A percentile compares a stretch with the other conserved stretches of the same genome.
Conservation (phyloP, 2,113 vertebrate species). For the Sprattus sprattus region DNA sequence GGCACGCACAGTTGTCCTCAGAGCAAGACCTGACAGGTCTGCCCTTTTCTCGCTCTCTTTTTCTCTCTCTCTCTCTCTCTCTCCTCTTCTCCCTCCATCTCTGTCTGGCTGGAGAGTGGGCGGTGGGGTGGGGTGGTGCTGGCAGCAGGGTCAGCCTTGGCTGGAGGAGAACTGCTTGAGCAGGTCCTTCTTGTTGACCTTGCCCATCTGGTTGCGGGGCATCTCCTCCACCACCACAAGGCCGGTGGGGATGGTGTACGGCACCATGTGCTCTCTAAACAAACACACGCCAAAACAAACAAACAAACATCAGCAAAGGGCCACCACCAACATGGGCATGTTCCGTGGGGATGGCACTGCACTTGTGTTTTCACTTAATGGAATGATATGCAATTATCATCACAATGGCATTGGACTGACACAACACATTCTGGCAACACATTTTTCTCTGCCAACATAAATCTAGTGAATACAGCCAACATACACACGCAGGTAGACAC, state of each 20-base stretch:
- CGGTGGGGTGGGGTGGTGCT: not conserved
- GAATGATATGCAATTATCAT: not conserved
- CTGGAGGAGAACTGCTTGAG: conserved; percentile 55
- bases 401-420: not conserved
- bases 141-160: not conserved
- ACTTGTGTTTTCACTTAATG: not conserved
- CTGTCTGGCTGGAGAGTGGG: not conserved
- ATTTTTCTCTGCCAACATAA: not conserved
- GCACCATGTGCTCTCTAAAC: conserved; percentile 79
- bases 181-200: conserved; percentile 93
- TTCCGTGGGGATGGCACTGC: not conserved
- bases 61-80: not conserved
- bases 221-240: conserved; percentile 87
- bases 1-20: not conserved
- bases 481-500: not conserved
- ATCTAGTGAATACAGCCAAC: not conserved
- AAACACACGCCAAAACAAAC: conserved; percentile 41
- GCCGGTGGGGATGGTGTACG: conserved; percentile 81
- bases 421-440: not conserved
- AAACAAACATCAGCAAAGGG: not conserved
- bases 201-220: conserved; percentile 94
- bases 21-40: not conserved
- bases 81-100: not conserved
- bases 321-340: not conserved
- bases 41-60: not conserved